Percentiles rank a stretch among this genome's conserved stretches.
phyloP scores from a whole-genome alignment of 2,888 invertebrate genomes.

The Rhagonycha lutea region DNA sequence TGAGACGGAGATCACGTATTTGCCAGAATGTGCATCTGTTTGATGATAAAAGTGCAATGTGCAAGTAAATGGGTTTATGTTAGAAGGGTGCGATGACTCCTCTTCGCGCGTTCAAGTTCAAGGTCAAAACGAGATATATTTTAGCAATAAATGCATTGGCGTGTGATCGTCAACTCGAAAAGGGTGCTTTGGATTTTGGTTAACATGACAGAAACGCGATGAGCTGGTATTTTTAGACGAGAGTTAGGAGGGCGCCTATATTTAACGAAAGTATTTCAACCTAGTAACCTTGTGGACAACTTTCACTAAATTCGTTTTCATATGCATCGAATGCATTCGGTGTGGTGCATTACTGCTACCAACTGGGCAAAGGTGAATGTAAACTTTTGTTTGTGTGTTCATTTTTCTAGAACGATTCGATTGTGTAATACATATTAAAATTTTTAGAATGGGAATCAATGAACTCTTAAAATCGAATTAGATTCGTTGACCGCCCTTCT shows the following conservation, averaged over 20 bases:
- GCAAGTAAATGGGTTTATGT: constrained; percentile 23
- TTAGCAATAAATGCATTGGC: constrained; percentile 37
- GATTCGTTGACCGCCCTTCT: constrained; percentile 31
- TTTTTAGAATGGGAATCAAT: constrained; percentile 2
- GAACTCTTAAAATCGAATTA: constrained; percentile 19
- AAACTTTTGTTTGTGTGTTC: neutral
- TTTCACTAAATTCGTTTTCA: constrained; percentile 25
- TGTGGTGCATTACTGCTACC: neutral
- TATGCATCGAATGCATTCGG: neutral
- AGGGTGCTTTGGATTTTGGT: neutral
- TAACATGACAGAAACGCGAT: constrained; percentile 27
- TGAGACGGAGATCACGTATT: neutral
- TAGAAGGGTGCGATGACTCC: constrained; percentile 37
- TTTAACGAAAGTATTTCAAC: constrained; percentile 35
- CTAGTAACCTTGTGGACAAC: constrained; percentile 35
- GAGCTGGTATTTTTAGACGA: constrained; percentile 36
- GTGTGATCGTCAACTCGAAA: constrained; percentile 32
- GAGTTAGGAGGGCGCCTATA: constrained; percentile 31
- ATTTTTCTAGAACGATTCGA: neutral
- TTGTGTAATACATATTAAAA: constrained; percentile 10
- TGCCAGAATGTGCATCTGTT: constrained; percentile 16
- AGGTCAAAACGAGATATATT: constrained; percentile 40
- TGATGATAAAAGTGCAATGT: constrained; percentile 11
- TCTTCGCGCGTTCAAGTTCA: constrained; percentile 40
- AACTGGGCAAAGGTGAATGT: neutral